Evolutionary conservation across 2,113 vertebrate genomes (phyloP).

Genomic region (Climacteris rufus): DNA sequence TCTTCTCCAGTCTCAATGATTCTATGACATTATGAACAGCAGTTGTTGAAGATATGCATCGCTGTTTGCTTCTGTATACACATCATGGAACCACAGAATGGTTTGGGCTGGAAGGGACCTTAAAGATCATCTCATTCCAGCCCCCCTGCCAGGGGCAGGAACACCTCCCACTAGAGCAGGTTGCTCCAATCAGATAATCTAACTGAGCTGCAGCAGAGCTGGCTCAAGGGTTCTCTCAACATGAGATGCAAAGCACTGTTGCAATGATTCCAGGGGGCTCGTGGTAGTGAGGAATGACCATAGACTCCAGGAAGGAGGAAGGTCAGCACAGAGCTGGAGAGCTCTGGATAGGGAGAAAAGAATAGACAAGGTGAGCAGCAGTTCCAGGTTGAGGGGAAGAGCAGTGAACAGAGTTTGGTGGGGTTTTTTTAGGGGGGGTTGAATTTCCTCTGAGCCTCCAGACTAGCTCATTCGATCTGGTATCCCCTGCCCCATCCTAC

Average conservation of each 20-base stretch:
- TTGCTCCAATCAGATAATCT: not conserved
- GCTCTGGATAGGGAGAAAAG: not conserved
- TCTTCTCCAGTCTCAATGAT: not conserved
- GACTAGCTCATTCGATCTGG: not conserved
- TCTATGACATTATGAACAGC: not conserved
- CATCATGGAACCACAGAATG: not conserved
- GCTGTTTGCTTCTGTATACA: not conserved
- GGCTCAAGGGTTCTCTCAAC: not conserved
- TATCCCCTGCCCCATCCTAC: not conserved
- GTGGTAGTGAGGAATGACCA: not conserved
- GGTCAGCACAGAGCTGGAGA: not conserved
- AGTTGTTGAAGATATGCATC: not conserved
- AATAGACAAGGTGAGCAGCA: not conserved
- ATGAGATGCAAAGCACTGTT: not conserved
- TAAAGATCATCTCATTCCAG: not conserved
- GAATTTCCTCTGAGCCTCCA: not conserved
- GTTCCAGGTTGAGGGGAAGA: not conserved
- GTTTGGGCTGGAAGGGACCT: not conserved
- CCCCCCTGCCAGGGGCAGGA: not conserved
- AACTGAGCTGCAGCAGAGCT: not conserved
- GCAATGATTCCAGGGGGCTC: not conserved
- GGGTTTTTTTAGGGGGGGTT: fast-evolving
- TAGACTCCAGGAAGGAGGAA: not conserved
- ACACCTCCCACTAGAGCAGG: not conserved
- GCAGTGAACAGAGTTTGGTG: not conserved